Evolutionary conservation across 2,888 invertebrate species (phyloP).

Genomic region (Drosophila histrio): DNA sequence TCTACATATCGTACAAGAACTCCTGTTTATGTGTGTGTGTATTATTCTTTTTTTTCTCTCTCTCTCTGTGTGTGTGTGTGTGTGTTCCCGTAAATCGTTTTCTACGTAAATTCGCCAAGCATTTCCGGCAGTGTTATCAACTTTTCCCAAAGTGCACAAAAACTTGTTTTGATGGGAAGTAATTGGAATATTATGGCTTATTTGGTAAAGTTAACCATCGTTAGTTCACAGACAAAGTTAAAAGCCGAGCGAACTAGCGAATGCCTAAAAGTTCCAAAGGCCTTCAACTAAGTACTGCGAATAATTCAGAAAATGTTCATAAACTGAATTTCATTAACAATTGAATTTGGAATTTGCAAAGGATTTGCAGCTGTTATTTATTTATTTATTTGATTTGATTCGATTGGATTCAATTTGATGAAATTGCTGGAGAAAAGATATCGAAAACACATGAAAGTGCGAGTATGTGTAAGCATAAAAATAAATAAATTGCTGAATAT

Average conservation of each 20-base stretch:
- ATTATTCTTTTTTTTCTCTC: background rate
- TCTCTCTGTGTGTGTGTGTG: background rate
- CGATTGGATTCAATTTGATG: background rate
- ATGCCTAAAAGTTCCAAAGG: background rate
- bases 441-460: slow-evolving; percentile 6
- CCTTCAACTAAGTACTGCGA: background rate
- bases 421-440: slow-evolving; percentile 6
- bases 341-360: background rate
- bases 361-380: background rate
- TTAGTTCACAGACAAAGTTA: background rate
- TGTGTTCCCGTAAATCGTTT: slow-evolving; percentile 6
- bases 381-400: background rate
- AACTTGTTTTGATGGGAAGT: background rate
- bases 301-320: background rate
- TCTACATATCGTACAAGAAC: slow-evolving; percentile 2
- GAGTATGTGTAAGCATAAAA: slow-evolving; percentile 45
- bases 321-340: background rate
- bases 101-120: slow-evolving; percentile 16
- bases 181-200: background rate
- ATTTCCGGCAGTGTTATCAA: background rate
- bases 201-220: background rate
- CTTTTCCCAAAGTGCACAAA: background rate
- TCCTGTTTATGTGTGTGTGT: background rate
- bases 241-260: background rate
- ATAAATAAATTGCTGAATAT: slow-evolving; percentile 65